Evolutionary conservation across 1,140 invertebrate species (phyloP).

Genomic region (Drosophila pruinosa): DNA sequence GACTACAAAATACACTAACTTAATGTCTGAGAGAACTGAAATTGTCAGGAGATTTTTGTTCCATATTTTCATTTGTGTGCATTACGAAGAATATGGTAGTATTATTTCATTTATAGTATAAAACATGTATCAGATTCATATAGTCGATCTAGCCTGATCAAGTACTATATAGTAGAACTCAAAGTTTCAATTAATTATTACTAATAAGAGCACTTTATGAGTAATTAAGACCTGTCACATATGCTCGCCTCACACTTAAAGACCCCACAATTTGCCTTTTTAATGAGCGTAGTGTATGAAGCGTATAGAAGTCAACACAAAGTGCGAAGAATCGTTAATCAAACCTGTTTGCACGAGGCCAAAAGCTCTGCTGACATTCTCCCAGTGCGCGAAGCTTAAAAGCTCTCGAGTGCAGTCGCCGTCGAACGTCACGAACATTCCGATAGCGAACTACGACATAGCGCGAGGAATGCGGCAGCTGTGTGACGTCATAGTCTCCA

Average conservation of each 20-base stretch:
- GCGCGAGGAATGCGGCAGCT: conserved; percentile 26
- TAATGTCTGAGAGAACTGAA: neutral
- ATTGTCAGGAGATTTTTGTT: too few species aligned
- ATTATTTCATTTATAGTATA: too few species aligned
- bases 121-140: too few species aligned
- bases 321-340: conserved; percentile 15
- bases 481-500: conserved; percentile 32
- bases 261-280: neutral
- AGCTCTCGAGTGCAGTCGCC: conserved; percentile 19
- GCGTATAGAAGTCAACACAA: neutral
- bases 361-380: conserved; percentile 5
- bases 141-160: too few species aligned
- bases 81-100: too few species aligned
- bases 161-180: too few species aligned
- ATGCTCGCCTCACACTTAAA: neutral
- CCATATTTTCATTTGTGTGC: too few species aligned
- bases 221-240: too few species aligned
- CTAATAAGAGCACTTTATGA: too few species aligned
- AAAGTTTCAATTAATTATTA: too few species aligned
- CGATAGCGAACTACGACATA: neutral
- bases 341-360: conserved; percentile 38
- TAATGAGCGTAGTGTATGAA: neutral
- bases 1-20: neutral
- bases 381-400: neutral
- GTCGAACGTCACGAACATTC: conserved; percentile 27